These are phyloP conservation scores for Saccopteryx bilineata DNA, from an alignment of 2,113 vertebrate species.

Conservation along the genomic window DNA sequence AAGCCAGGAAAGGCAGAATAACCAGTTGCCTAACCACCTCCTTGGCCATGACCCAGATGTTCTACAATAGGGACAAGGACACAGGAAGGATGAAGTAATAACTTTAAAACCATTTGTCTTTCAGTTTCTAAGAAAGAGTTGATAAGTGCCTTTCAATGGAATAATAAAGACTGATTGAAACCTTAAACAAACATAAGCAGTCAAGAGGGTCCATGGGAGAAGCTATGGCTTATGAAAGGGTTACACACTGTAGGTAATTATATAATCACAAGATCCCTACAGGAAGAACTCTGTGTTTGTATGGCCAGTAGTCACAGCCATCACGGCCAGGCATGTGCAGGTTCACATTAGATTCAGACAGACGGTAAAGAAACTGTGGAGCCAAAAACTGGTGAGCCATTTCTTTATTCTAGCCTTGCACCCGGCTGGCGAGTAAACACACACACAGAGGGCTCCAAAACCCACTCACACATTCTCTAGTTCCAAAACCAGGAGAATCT, in stretches of 20 bases:
- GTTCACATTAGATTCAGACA: too few relatives aligned
- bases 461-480: too few relatives aligned
- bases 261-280: neutral
- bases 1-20: neutral
- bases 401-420: too few relatives aligned
- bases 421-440: too few relatives aligned
- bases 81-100: neutral
- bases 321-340: too few relatives aligned
- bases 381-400: too few relatives aligned
- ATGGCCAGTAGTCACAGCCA: too few relatives aligned
- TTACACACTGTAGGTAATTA: neutral
- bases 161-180: neutral
- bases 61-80: neutral
- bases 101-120: neutral
- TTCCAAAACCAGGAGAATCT: too few relatives aligned
- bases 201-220: neutral
- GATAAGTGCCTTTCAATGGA: neutral
- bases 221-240: neutral
- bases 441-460: too few relatives aligned
- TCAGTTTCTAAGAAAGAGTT: slow-evolving; percentile 17
- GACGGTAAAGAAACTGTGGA: too few relatives aligned
- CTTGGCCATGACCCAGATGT: neutral
- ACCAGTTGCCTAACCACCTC: neutral
- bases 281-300: neutral
- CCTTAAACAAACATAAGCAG: neutral